Conservation (phyloP, 2,797 vertebrate species). For the Lindbergichthys nudifrons region DNA sequence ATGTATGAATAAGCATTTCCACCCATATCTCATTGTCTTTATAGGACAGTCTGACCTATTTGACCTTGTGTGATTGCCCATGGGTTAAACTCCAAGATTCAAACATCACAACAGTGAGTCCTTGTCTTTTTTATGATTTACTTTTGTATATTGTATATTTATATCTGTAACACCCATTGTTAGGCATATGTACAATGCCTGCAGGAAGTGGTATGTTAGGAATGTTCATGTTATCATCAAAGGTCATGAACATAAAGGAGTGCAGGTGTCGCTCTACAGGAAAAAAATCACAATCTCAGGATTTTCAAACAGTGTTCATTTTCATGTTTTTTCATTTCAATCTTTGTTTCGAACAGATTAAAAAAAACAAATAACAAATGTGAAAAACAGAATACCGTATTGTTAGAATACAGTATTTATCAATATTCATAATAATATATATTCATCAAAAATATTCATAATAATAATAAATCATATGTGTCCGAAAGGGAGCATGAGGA, state of each 20-base stretch:
- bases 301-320: too few relatives aligned
- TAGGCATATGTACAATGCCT: not conserved
- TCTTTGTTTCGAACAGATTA: too few relatives aligned
- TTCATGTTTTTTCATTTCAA: too few relatives aligned
- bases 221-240: not conserved
- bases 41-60: not conserved
- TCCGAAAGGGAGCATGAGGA: too few relatives aligned
- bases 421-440: too few relatives aligned
- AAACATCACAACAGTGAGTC: not conserved
- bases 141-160: not conserved
- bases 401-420: too few relatives aligned
- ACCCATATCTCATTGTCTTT: not conserved
- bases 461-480: too few relatives aligned
- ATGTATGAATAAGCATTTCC: not conserved
- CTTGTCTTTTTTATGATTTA: not conserved
- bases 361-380: too few relatives aligned
- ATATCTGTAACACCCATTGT: not conserved
- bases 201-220: not conserved
- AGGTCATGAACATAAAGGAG: not conserved
- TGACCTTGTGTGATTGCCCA: conserved; percentile 6
- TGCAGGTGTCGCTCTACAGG: too few relatives aligned
- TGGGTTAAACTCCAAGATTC: not conserved
- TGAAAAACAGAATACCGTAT: too few relatives aligned
- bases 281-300: too few relatives aligned
- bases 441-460: too few relatives aligned